phyloP scores from a whole-genome alignment of 2,888 invertebrate genomes.

The Poecilobothrus nobilitatus region DNA sequence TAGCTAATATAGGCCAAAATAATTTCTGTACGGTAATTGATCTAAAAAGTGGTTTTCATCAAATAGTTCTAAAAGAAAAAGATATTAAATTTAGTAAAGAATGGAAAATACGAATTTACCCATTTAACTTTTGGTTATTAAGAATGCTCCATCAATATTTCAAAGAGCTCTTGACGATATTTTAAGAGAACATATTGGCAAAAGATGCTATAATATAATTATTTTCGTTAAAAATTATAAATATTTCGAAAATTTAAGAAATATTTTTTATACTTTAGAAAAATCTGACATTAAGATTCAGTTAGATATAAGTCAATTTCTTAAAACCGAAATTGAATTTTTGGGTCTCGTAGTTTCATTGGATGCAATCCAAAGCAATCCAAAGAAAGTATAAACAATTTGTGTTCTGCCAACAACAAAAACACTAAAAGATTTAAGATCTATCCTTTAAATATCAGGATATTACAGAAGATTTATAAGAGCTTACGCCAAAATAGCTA shows the following conservation, averaged over 20 bases:
- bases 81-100: conserved; percentile 19
- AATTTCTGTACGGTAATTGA: conserved; percentile 13
- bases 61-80: conserved; percentile 15
- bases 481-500: too few relatives aligned
- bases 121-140: conserved; percentile 19
- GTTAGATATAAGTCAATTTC: conserved; percentile 21
- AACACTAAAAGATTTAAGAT: too few relatives aligned
- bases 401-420: too few relatives aligned
- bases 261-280: conserved; percentile 16
- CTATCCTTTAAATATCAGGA: too few relatives aligned
- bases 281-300: conserved; percentile 18
- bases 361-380: too few relatives aligned
- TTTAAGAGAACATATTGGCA: conserved; percentile 17
- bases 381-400: too few relatives aligned
- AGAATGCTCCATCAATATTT: conserved; percentile 21
- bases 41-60: conserved; percentile 17
- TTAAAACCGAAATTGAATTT: conserved; percentile 19
- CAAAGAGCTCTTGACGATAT: conserved; percentile 22
- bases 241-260: conserved; percentile 16
- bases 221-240: conserved; percentile 20
- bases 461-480: too few relatives aligned
- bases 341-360: too few relatives aligned
- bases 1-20: background rate
- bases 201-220: conserved; percentile 17
- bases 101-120: conserved; percentile 20